These are phyloP conservation scores for Ophion slaviceki DNA, from an alignment of 2,888 invertebrate species.

Conservation along the genomic window DNA sequence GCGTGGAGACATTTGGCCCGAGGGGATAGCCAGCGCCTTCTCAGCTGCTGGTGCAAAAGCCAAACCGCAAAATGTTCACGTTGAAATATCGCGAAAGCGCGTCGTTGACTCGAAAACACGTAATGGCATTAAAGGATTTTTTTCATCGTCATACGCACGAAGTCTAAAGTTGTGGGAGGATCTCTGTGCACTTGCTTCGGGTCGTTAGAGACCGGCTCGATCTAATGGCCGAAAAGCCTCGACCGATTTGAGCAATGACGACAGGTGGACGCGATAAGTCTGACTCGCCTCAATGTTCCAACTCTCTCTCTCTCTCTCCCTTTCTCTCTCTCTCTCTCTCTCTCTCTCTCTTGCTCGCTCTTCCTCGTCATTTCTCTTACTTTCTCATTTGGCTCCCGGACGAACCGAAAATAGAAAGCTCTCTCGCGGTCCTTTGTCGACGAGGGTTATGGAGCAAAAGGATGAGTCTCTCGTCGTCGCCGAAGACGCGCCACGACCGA, in stretches of 20 bases:
- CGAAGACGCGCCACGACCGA: conserved; percentile 39
- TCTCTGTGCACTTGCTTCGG: background rate
- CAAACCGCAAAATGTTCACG: background rate
- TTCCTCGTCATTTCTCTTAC: conserved; percentile 9
- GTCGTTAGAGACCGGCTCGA: conserved; percentile 42
- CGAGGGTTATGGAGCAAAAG: conserved; percentile 50
- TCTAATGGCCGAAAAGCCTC: conserved; percentile 32
- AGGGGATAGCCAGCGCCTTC: background rate
- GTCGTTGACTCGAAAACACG: conserved; percentile 4
- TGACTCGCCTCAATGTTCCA: conserved; percentile 30
- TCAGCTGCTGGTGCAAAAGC: background rate
- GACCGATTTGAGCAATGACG: conserved; percentile 72
- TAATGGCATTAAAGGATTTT: background rate
- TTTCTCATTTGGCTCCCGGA: conserved; percentile 41
- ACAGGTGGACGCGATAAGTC: conserved; percentile 75
- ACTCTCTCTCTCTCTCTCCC: background rate
- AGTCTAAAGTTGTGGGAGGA: background rate
- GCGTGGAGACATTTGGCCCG: conserved; percentile 20
- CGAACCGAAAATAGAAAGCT: conserved; percentile 62
- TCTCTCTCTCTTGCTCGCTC: background rate
- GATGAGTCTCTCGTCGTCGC: conserved; percentile 54
- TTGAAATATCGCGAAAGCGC: background rate
- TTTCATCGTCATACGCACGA: background rate
- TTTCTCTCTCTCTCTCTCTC: conserved; percentile 6
- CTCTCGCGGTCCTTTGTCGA: conserved; percentile 52